Percentiles rank a stretch among this genome's conserved stretches.
Evolutionary conservation across 1,140 invertebrate genomes (phyloP).

Genomic region (Archivesica marissinica): DNA sequence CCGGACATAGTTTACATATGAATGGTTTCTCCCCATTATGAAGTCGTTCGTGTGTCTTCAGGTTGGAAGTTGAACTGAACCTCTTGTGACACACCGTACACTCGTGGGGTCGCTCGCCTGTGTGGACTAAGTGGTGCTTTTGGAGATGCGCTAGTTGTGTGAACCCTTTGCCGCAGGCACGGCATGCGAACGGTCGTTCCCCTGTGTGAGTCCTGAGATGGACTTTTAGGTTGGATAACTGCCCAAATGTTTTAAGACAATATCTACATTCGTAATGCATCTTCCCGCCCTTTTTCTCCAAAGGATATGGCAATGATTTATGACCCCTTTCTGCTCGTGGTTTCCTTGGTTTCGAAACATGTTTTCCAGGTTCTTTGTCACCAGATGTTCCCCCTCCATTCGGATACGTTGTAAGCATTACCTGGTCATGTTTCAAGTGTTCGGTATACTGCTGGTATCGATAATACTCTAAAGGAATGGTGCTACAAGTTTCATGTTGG

Average conservation of each 20-base stretch:
- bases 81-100: conserved; percentile 62
- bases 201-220: conserved; percentile 98
- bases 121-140: conserved; percentile 55
- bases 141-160: conserved; percentile 88
- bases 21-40: conserved; percentile 67
- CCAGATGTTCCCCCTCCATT: neutral
- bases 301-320: conserved; percentile 40
- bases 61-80: conserved; percentile 39
- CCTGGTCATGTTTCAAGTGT: neutral
- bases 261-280: conserved; percentile 58
- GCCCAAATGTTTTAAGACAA: conserved; percentile 91
- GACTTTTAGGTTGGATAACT: conserved; percentile 99
- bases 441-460: neutral
- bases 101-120: conserved; percentile 56
- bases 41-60: conserved; percentile 63
- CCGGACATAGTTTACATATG: conserved; percentile 40
- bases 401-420: too few relatives aligned
- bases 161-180: conserved; percentile 98
- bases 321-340: conserved; percentile 4
- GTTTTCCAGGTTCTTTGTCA: neutral
- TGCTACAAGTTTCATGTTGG: neutral
- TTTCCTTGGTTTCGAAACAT: neutral
- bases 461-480: neutral
- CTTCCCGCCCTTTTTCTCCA: conserved; percentile 31
- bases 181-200: conserved; percentile 98